Percentiles rank a stretch among this genome's conserved stretches.
These are phyloP conservation scores for Vidua chalybeata DNA, from an alignment of 2,113 vertebrate species.

Conservation along the genomic window DNA sequence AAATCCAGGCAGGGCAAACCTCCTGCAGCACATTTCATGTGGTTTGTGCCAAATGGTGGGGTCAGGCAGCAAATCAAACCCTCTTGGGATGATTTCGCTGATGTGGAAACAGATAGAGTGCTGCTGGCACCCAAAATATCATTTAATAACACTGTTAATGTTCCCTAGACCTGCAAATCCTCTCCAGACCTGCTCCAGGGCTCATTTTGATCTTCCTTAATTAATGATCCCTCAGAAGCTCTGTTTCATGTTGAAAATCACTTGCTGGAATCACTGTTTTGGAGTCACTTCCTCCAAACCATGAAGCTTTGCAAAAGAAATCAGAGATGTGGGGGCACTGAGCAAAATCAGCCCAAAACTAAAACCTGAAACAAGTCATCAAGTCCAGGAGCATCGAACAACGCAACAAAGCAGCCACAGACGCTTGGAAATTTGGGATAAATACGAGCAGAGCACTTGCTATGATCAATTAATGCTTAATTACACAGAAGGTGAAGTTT, in stretches of 20 bases:
- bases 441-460: background rate
- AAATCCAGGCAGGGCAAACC: background rate
- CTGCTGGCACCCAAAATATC: background rate
- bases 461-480: background rate
- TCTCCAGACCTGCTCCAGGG: background rate
- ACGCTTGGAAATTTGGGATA: background rate
- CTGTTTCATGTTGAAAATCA: background rate
- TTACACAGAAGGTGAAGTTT: background rate
- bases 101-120: background rate
- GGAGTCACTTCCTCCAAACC: background rate
- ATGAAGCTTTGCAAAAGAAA: background rate
- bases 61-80: background rate
- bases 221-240: slow-evolving; percentile 8
- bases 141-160: background rate
- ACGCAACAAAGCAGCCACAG: background rate
- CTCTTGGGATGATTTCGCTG: background rate
- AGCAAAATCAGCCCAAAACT: background rate
- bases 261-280: background rate
- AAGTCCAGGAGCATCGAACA: background rate
- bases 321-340: background rate
- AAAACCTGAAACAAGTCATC: background rate
- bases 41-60: background rate
- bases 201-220: slow-evolving; percentile 36
- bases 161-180: slow-evolving; percentile 3
- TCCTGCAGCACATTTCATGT: background rate